A percentile compares a stretch with the other conserved stretches of the same genome.
Conservation (phyloP, 2,888 invertebrate genomes). For the Epinotia demarniana region DNA sequence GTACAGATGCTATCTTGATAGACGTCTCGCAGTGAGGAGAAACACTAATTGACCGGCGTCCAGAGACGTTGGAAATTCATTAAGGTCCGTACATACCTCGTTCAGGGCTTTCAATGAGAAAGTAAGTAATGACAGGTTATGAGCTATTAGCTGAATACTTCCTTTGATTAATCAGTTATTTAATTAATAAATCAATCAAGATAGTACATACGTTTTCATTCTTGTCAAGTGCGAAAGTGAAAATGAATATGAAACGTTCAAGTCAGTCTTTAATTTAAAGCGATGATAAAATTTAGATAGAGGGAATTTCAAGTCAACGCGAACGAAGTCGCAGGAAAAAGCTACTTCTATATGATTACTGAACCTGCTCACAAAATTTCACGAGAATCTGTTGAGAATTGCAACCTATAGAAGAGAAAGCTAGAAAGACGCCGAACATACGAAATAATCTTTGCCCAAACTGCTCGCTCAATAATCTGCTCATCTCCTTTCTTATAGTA, state of each 20-base stretch:
- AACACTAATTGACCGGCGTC: constrained; percentile 54
- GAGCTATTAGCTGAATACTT: constrained; percentile 24
- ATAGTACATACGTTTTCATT: background rate
- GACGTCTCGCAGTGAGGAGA: constrained; percentile 52
- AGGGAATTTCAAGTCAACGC: no score
- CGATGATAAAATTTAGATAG: no score
- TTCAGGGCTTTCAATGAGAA: constrained; percentile 25
- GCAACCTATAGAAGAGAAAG: no score
- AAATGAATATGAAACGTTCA: background rate
- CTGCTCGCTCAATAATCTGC: no score
- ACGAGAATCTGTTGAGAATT: no score
- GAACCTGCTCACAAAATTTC: no score
- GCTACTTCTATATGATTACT: no score
- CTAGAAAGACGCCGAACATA: no score
- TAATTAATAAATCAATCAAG: constrained; percentile 13
- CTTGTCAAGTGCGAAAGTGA: background rate
- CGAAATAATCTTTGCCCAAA: no score
- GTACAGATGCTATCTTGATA: constrained; percentile 58
- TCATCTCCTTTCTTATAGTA: no score
- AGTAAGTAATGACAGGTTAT: constrained; percentile 29
- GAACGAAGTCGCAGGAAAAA: no score
- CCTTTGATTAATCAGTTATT: constrained; percentile 22
- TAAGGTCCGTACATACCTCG: constrained; percentile 18
- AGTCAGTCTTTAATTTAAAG: no score
- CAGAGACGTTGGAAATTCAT: constrained; percentile 24